Conservation (phyloP, 2,113 vertebrate species). For the Okapia johnstoni region DNA sequence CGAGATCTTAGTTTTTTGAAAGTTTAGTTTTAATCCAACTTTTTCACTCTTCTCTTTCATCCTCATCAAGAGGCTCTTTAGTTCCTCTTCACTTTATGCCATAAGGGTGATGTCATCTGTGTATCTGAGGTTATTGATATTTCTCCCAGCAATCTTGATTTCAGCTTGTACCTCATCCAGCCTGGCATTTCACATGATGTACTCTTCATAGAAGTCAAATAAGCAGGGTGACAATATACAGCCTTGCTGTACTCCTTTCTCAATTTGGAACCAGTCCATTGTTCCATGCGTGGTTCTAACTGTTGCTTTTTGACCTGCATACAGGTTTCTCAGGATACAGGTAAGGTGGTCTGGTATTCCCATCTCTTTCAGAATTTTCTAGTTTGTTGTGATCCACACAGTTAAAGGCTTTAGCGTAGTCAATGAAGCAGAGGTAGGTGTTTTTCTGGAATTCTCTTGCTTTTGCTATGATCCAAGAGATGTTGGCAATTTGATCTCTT, state of each 20-base stretch:
- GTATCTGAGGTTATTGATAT: neutral
- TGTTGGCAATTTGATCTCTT: neutral
- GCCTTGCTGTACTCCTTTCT: neutral
- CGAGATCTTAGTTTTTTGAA: neutral
- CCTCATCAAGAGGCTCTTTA: neutral
- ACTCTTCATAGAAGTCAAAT: neutral
- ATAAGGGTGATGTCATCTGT: neutral
- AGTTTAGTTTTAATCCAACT: neutral
- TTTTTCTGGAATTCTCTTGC: neutral
- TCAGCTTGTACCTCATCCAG: neutral
- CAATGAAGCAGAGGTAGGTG: neutral
- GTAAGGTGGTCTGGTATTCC: neutral
- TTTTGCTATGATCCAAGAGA: neutral
- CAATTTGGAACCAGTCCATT: neutral
- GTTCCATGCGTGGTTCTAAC: neutral
- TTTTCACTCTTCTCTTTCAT: neutral
- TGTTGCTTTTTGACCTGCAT: neutral
- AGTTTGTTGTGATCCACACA: neutral
- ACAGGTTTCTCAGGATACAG: neutral
- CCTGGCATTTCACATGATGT: neutral
- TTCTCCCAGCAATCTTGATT: neutral
- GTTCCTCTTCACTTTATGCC: neutral
- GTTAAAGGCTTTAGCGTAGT: neutral
- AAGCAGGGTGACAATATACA: neutral
- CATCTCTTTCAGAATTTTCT: neutral